Conservation (phyloP, 2,888 invertebrate species). For the Andrena hattorfiana region DNA sequence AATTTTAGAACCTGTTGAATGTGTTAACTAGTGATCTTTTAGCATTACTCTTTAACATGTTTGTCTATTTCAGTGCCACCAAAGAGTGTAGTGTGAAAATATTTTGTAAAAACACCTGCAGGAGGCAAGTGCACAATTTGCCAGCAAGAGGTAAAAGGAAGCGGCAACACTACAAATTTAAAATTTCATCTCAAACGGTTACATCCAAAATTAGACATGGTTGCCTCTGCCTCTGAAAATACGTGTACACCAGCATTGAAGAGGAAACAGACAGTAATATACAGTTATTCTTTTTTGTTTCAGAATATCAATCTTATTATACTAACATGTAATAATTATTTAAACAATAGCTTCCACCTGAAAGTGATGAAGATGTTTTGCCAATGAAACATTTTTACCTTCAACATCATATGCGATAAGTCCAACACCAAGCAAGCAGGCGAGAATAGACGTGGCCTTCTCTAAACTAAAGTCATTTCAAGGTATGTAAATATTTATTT, state of each 20-base stretch:
- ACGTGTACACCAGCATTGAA: neutral
- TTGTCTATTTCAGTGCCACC: neutral
- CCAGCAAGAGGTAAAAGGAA: neutral
- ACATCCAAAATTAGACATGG: neutral
- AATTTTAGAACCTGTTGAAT: neutral
- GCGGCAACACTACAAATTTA: neutral
- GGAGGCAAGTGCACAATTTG: neutral
- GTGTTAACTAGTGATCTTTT: neutral
- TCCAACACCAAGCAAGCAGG: neutral
- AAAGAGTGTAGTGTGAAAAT: neutral
- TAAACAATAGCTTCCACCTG: neutral
- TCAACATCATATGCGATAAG: neutral
- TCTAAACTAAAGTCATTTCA: constrained; percentile 1
- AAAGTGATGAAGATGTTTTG: neutral
- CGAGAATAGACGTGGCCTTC: neutral
- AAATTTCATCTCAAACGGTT: neutral
- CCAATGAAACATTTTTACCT: neutral
- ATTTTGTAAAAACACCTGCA: neutral
- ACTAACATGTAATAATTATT: too few relatives aligned
- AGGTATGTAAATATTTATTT: neutral
- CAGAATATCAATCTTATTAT: too few relatives aligned
- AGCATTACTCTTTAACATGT: neutral
- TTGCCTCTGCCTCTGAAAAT: neutral
- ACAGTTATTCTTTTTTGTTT: too few relatives aligned
- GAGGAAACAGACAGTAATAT: neutral